These are phyloP conservation scores for Myotis pilosus DNA, from an alignment of 2,797 vertebrate genomes.

Conservation along the genomic window DNA sequence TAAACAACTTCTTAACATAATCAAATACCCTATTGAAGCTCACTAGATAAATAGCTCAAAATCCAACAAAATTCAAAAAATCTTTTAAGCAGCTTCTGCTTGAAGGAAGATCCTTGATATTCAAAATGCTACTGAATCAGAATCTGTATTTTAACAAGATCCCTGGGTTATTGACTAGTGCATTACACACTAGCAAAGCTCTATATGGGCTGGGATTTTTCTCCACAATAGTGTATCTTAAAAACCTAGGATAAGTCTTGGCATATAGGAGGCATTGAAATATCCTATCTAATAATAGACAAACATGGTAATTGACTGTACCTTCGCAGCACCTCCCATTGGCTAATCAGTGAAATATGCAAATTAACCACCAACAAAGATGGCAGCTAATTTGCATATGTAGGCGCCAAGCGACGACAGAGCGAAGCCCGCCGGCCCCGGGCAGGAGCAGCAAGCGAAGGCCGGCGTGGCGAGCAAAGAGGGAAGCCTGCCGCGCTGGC, in stretches of 20 bases:
- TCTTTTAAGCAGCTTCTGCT: neutral
- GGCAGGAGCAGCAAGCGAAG: too few species aligned
- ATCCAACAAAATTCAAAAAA: slow-evolving; percentile 23
- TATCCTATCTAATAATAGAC: neutral
- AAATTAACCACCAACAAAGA: too few species aligned
- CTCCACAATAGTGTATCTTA: neutral
- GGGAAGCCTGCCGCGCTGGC: too few species aligned
- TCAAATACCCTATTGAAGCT: neutral
- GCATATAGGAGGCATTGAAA: neutral
- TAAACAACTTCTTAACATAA: slow-evolving; percentile 30
- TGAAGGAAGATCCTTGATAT: neutral
- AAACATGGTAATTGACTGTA: too few species aligned
- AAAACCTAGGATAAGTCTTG: neutral
- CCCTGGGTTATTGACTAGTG: neutral
- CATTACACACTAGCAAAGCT: neutral
- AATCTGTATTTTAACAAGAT: slow-evolving; percentile 34
- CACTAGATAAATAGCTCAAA: slow-evolving; percentile 9
- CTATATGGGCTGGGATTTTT: neutral
- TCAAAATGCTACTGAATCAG: neutral
- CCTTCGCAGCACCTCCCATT: too few species aligned
- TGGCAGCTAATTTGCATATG: too few species aligned
- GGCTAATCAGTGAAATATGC: too few species aligned
- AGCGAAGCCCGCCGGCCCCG: too few species aligned
- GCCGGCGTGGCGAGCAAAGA: too few species aligned
- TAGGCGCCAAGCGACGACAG: too few species aligned